These are phyloP conservation scores for Eunapius fragilis DNA, from an alignment of 37 sponge, comb jelly and placozoan species.

Conservation along the genomic window DNA sequence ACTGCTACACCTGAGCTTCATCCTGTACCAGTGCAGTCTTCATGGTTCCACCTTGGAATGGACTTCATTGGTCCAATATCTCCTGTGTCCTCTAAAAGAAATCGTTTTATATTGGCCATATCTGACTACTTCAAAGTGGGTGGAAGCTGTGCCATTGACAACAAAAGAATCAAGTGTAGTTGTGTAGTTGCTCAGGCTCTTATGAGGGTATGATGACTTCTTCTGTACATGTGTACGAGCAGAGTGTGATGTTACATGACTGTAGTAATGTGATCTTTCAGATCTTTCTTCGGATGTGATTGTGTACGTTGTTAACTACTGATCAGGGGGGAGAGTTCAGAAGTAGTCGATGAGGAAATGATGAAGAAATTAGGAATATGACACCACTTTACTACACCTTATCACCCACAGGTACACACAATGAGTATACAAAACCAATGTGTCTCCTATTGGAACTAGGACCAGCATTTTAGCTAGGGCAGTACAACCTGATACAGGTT, in stretches of 20 bases:
- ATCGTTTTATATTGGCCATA: constrained; percentile 1
- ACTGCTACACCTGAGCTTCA: constrained; percentile 13
- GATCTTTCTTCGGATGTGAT: constrained; percentile 35
- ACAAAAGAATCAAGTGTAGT: neutral
- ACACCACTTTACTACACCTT: constrained; percentile 17
- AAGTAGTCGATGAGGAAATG: constrained; percentile 25
- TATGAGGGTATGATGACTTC: neutral
- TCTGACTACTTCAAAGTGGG: constrained; percentile 40
- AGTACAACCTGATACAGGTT: too few relatives aligned
- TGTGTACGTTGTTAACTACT: constrained; percentile 18
- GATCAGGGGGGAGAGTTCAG: constrained; percentile 33
- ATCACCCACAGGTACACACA: constrained; percentile 23
- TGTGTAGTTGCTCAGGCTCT: constrained; percentile 23
- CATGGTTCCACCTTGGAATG: constrained; percentile 16
- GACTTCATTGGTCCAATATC: constrained; percentile 32
- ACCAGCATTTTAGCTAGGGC: too few relatives aligned
- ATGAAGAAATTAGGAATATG: constrained; percentile 13
- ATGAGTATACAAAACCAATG: too few relatives aligned
- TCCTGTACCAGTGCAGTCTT: constrained; percentile 1
- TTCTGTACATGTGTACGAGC: neutral
- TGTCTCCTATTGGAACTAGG: too few relatives aligned
- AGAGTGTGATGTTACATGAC: too few relatives aligned
- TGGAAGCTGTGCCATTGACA: constrained; percentile 29
- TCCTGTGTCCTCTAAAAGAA: constrained; percentile 3
- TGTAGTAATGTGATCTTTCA: neutral